Base-by-base conservation (phyloP, 2,888 invertebrate species). In the Miltochrista miniata region DNA sequence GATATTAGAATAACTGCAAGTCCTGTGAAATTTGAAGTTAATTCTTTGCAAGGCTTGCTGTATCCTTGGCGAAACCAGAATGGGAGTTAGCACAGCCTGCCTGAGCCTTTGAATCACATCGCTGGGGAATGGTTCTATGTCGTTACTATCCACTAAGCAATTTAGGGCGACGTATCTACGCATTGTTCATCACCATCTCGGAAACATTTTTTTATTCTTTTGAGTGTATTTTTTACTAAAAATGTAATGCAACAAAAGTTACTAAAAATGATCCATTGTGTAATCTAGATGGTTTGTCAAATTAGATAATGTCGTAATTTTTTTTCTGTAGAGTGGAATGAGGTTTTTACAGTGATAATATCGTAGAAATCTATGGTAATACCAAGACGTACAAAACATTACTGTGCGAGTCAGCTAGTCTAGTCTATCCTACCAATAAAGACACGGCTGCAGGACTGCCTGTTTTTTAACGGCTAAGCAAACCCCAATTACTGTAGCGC, bases 21-120 rank as follows among this genome's bases (percentile, higher is more conserved):
- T 75, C 51, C 89, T 79, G 51, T 90, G 90, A 55, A 80, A 90
- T 59, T 70, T 72, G 49, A 90, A 90, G 55, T 89, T 77, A 18
- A 79, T 72, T 51, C 71, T 74, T 56, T 81, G 76, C 48, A 90
- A 68, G 18, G 87, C 79, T 64, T 84, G 76, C 54, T 77, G 78
- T 34, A 90, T 87, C 47, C 72, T 77, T 1, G 82, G 83, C 49
- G 64, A 79, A 59, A 79, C 84, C 31, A 70, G 39, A 29, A 70
- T 57, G n/a, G 84, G 84, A 10, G 77, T 70, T 13, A 87, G 68
- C 36, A 86, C 67, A 31, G 82, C 74, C 45, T 73, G 79, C 56
- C 83, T 81, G 54, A 88, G 56, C 59, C 75, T 83, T 72, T 85
- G 85, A 29, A 86, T 70, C 34, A 72, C 77, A 79, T 83, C 76